Evolutionary conservation across 1,140 invertebrate genomes (phyloP).

Genomic region (Oncopeltus fasciatus): DNA sequence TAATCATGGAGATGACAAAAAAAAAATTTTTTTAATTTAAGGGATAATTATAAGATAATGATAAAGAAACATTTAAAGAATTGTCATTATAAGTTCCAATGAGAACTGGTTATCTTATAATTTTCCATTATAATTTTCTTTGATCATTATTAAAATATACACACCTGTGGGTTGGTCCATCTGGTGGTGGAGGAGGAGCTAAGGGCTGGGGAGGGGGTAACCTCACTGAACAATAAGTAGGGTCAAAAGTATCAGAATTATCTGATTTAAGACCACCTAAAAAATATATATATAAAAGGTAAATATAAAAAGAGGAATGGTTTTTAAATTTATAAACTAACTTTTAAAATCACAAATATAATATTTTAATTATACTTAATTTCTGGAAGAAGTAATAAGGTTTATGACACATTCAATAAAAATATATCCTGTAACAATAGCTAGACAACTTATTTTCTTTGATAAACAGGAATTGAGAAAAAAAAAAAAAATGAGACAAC

Average conservation of each 20-base stretch:
- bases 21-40: neutral
- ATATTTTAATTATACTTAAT: too few relatives aligned
- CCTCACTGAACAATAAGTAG: constrained; percentile 44
- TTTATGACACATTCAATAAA: too few relatives aligned
- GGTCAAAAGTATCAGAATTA: constrained; percentile 27
- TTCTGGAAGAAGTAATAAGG: too few relatives aligned
- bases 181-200: constrained; percentile 31
- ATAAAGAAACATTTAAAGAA: too few relatives aligned
- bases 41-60: neutral
- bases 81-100: too few relatives aligned
- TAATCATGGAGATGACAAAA: constrained; percentile 13
- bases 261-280: neutral
- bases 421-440: too few relatives aligned
- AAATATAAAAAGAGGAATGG: neutral
- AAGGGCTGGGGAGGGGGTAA: constrained; percentile 58
- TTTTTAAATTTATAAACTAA: neutral
- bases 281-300: neutral
- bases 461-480: too few relatives aligned
- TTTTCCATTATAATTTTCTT: too few relatives aligned
- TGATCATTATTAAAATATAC: neutral
- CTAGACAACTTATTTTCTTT: too few relatives aligned
- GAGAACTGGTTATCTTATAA: too few relatives aligned
- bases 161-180: constrained; percentile 6
- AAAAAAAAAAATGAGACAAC: too few relatives aligned
- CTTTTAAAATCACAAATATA: too few relatives aligned